Percentiles rank a stretch among this genome's conserved stretches.
These are phyloP conservation scores for Trachelipus rathkii DNA, from an alignment of 1,140 invertebrate species.

Conservation along the genomic window DNA sequence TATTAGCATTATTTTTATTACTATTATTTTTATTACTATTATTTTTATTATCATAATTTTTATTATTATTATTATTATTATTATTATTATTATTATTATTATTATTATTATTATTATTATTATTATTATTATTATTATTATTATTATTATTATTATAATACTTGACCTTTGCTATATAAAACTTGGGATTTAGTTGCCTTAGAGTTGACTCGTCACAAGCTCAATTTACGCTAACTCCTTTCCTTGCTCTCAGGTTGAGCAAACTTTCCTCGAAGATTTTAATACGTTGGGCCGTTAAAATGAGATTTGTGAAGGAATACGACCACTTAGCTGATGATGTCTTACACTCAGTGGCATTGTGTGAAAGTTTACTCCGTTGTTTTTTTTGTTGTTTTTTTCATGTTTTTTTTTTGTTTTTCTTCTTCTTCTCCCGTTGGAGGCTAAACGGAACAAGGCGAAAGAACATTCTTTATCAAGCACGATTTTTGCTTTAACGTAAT, in stretches of 20 bases:
- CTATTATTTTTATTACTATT: too few species aligned
- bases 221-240: background rate
- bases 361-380: background rate
- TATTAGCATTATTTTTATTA: too few species aligned
- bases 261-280: background rate
- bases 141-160: too few species aligned
- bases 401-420: too few species aligned
- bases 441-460: background rate
- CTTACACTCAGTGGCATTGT: background rate
- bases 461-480: background rate
- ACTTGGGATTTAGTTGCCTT: background rate
- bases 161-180: background rate
- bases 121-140: too few species aligned
- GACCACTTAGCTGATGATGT: constrained; percentile 9
- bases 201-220: background rate
- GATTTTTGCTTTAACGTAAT: constrained; percentile 1
- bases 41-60: too few species aligned
- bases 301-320: background rate
- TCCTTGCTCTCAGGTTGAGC: background rate
- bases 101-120: too few species aligned
- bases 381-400: too few species aligned
- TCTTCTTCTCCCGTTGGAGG: background rate
- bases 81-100: too few species aligned
- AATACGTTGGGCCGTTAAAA: background rate
- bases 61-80: too few species aligned